Percentiles rank a stretch among this genome's conserved stretches.
phyloP scores from a whole-genome alignment of 2,113 vertebrate genomes.

The Rhea pennata region DNA sequence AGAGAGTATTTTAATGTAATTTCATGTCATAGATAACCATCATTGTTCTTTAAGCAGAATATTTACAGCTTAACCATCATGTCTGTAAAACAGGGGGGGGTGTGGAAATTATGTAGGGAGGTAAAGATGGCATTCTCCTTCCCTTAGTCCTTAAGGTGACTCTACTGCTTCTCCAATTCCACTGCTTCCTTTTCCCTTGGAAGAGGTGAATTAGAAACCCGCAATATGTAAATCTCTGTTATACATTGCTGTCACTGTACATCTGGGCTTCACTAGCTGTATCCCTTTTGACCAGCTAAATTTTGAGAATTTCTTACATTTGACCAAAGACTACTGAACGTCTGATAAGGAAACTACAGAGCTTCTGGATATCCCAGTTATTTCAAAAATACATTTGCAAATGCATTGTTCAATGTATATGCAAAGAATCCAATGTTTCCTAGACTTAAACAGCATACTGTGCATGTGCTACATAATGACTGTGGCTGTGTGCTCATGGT shows the following conservation, averaged over 20 bases:
- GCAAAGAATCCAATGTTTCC: not conserved
- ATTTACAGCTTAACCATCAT: constrained; percentile 2
- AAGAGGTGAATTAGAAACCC: not conserved
- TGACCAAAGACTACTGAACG: not conserved
- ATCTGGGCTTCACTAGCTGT: not conserved
- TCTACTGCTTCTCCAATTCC: not conserved
- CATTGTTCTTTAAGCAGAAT: constrained; percentile 52
- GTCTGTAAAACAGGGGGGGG: not conserved
- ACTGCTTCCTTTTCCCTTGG: not conserved
- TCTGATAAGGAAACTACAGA: not conserved
- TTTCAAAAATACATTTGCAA: not conserved
- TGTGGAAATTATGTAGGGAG: constrained; percentile 17
- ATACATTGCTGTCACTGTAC: not conserved
- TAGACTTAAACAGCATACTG: not conserved
- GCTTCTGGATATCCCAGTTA: not conserved
- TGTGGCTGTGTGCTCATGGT: not conserved
- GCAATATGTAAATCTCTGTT: not conserved
- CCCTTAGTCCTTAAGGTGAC: not conserved
- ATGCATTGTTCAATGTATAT: not conserved
- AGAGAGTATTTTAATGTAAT: constrained; percentile 56
- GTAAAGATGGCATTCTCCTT: not conserved
- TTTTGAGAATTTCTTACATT: not conserved
- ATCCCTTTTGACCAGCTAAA: not conserved
- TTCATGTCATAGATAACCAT: constrained; percentile 47
- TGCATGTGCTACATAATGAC: rapidly evolving